phyloP scores from a whole-genome alignment of 2,113 vertebrate genomes.

The Astatotilapia flaviijosephi region DNA sequence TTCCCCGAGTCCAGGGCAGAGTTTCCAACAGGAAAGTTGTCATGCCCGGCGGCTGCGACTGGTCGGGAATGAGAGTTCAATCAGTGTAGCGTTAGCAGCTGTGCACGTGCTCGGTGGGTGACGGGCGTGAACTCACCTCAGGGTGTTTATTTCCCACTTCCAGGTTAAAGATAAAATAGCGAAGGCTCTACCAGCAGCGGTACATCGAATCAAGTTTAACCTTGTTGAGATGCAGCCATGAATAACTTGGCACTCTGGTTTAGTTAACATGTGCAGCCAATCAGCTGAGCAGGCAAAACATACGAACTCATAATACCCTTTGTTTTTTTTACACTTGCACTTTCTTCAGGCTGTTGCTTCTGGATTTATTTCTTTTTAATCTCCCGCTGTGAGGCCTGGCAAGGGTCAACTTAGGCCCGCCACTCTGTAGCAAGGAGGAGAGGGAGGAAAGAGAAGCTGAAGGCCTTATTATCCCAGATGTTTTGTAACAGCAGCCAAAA shows the following conservation, averaged over 20 bases:
- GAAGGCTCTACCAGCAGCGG: not conserved
- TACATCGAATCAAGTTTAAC: not conserved
- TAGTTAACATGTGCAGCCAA: not conserved
- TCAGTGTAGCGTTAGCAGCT: not conserved
- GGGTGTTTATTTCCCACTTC: not conserved
- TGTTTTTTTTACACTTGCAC: not conserved
- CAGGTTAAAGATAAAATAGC: not conserved
- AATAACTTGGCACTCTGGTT: not conserved
- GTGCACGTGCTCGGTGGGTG: not conserved
- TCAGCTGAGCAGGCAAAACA: not conserved
- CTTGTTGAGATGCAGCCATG: not conserved
- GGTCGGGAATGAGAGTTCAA: not conserved
- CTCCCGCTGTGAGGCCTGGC: not conserved
- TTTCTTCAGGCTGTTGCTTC: not conserved
- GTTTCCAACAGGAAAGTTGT: not conserved
- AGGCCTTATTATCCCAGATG: not conserved
- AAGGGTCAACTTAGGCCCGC: not conserved
- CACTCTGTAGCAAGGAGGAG: fast-evolving
- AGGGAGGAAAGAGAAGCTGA: not conserved
- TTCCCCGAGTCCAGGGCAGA: not conserved
- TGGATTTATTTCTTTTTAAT: not conserved
- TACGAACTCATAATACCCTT: not conserved
- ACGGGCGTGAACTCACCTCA: not conserved
- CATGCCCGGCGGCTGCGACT: not conserved
- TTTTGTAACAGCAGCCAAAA: not conserved